Evolutionary conservation across 92 coral and sea anemone genomes (phyloP), one percentile per base, ranked within the genome.

Genomic region (Parazoanthus swiftii): DNA sequence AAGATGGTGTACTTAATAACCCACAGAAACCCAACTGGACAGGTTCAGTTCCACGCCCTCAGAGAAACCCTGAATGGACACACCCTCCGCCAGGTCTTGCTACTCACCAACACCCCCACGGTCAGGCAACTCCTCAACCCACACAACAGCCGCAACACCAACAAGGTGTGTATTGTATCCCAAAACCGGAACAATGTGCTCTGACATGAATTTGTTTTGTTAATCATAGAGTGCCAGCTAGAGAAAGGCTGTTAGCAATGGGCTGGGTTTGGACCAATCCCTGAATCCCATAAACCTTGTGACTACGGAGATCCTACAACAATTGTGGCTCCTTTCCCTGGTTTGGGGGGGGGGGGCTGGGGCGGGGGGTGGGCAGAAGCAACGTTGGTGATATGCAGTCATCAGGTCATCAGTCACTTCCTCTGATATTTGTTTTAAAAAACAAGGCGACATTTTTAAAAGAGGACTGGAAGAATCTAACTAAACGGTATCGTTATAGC

Each of bases 11-110:
- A 35, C 77, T 83, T 20, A 83, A 54, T 54, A 54, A 83, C 65
- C 77, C 86, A 70, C 77, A 83, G 59, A 83, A 83, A 70, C 77
- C 77, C 33, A 68, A 68, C 63, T 83, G 86, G 86, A 15, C 86
- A 25, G 86, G 51, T 6, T 8, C 77, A 18, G 86, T 38, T 25
- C 65, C 74, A 29, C 77, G 25, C 16, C 67, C 87, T 21, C 79
- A 44, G n/a, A 36, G 51, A 44, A 46, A 48, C 23, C 8, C 66
- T 48, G 87, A 84, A 2, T 84, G 87, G 87, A 74, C 87, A 25
- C 72, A 36, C 20, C 87, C 50, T 0, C 87, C 87, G 0, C 87
- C 87, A 66, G 87, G 87, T 26, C 87, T 84, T 26, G 77, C 23
- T 8, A 8, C 79, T 0, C 87, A 29, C 65, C 43, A 71, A 25